phyloP scores from a whole-genome alignment of 2,797 vertebrate species.

The Cossypha heuglini region DNA sequence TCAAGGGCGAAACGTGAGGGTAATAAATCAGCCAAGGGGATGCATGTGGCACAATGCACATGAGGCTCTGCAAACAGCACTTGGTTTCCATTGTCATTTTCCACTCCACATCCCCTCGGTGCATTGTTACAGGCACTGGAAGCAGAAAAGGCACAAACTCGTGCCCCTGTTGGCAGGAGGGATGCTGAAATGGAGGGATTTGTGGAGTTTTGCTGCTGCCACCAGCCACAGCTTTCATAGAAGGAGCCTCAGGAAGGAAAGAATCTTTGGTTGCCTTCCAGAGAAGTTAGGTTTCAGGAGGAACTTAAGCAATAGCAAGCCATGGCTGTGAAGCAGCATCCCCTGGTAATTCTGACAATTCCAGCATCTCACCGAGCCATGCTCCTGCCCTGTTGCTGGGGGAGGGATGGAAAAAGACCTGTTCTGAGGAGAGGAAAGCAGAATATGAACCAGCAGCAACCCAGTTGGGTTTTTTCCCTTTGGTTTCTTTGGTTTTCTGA shows the following conservation, averaged over 20 bases:
- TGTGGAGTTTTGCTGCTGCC: background rate
- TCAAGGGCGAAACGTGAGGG: background rate
- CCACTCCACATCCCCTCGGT: background rate
- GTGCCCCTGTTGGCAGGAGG: background rate
- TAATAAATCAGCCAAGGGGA: background rate
- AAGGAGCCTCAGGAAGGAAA: background rate
- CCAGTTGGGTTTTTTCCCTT: accelerated
- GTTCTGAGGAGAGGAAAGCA: background rate
- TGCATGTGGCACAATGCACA: background rate
- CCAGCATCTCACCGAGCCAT: background rate
- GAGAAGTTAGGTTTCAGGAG: background rate
- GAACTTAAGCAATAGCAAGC: background rate
- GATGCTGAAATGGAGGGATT: background rate
- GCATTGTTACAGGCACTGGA: background rate
- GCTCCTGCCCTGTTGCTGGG: background rate
- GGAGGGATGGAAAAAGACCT: background rate
- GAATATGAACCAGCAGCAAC: background rate
- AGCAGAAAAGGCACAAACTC: background rate
- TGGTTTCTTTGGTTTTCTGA: accelerated
- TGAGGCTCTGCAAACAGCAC: background rate
- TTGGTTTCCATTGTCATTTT: background rate
- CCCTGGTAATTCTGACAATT: background rate
- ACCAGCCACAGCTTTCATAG: background rate
- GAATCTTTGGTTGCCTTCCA: background rate
- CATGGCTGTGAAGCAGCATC: background rate